Base-by-base conservation (phyloP, 1,140 invertebrate genomes). In the Lordiphosa clarofinis region DNA sequence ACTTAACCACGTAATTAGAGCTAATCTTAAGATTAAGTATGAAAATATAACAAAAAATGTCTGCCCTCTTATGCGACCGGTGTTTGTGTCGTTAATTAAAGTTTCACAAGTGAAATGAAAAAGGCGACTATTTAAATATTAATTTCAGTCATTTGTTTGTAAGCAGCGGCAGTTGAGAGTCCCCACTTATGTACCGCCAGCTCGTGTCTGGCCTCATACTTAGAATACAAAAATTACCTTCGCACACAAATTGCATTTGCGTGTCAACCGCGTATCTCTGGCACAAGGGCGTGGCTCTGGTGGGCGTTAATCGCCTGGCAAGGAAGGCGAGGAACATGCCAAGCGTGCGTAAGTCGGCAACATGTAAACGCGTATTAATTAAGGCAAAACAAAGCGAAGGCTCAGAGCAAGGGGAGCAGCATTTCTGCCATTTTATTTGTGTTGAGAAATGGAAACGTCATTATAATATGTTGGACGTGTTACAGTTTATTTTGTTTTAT, bases 351-450 rank as follows among this genome's bases (percentile, higher is more conserved):
- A 63, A 56, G 55, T 60, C 56, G 55, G 66, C 67, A 75, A 65
- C 68, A 78, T 63, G 59, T 69, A 79, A 81, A 67, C 60, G 73
- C 68, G 68, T 84, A 82, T 82, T 82, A 82, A 82, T 82, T 82
- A 82, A 76, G 69, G 63, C 66, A 48, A 81, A 81, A 76, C 76
- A 69, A 69, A 69, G 65, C 66, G 66, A 8, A 12, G 5, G 15
- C 7, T 7, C 4, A 33, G 21, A 21, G 37, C 10, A 3, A 19
- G 21, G 2, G 9, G 6, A 12, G 9, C 33, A 52, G 61, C 66
- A 60, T 65, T 66, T 37, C 46, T 56, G 59, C 56, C 71, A 67
- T 47, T 63, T 62, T 46, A 31, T 31, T 31, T 31, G 28, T 31
- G 28, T 8, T 44, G 50, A 54, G 48, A 69, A 65, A 65, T 58